Evolutionary conservation across 2,888 invertebrate genomes (phyloP).

Genomic region (Andrena camellia): DNA sequence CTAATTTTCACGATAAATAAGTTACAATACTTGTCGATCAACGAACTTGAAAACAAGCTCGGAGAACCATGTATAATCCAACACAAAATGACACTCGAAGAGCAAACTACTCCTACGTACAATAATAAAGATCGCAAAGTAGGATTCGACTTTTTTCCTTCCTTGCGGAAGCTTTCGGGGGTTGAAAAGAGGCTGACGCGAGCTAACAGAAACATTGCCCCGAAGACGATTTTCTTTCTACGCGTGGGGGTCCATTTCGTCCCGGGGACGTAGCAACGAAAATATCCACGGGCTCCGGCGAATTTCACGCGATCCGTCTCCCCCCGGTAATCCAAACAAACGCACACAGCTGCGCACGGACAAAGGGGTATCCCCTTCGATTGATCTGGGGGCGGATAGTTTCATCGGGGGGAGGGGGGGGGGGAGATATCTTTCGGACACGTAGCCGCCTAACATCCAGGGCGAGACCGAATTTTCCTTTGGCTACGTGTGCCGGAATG

Average conservation of each 20-base stretch:
- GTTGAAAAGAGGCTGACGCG: conserved; percentile 29
- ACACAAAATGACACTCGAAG: too few relatives aligned
- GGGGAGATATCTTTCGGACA: conserved; percentile 71
- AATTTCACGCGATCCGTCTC: conserved; percentile 58
- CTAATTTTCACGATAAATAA: too few relatives aligned
- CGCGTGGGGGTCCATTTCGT: conserved; percentile 29
- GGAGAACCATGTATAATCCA: too few relatives aligned
- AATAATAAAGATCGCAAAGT: too few relatives aligned
- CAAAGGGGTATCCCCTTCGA: conserved; percentile 64
- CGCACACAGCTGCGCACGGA: conserved; percentile 48
- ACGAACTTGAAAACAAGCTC: too few relatives aligned
- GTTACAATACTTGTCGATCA: too few relatives aligned
- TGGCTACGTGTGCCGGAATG: conserved; percentile 46
- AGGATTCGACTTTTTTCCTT: background rate
- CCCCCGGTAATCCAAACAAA: conserved; percentile 58
- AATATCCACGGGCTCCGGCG: conserved; percentile 48
- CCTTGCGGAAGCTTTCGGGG: background rate
- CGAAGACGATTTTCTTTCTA: conserved; percentile 40
- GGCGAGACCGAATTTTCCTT: conserved; percentile 70
- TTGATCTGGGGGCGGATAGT: conserved; percentile 68
- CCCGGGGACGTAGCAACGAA: conserved; percentile 45
- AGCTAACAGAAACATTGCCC: conserved; percentile 39
- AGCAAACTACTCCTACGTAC: too few relatives aligned
- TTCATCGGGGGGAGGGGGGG: conserved; percentile 67
- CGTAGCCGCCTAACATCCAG: conserved; percentile 72